Evolutionary conservation across 1,140 invertebrate species (phyloP), one percentile per base, ranked within the genome.

Genomic region (Parapsyche elsis): DNA sequence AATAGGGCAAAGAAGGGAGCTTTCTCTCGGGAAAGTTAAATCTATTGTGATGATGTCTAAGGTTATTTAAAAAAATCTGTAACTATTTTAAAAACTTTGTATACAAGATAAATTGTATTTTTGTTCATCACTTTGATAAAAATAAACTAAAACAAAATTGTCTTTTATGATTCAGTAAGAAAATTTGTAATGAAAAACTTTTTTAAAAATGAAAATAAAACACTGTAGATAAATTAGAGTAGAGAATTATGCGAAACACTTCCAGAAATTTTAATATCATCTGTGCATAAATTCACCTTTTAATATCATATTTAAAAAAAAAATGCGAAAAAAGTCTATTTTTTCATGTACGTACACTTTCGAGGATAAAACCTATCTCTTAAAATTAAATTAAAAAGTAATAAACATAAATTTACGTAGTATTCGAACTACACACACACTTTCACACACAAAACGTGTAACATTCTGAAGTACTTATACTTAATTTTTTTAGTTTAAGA

Each of bases 211-310:
- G 71, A 74, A 74, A 38, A 74, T 74, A 49, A 75, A 75, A 77
- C 64, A 53, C 76, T 79, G 79, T 78, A 81, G 75, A 79, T 79
- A 81, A 78, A 23, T 81, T 78, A 71, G 57, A 77, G 75, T 77
- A 77, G 75, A 49, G 44, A 53, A 77, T 57, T 71, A 81, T 81
- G 67, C n/a, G 24, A 77, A 80, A 83, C 76, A 79, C 80, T 83
- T 81, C 57, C 76, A 79, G 74, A 80, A 78, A 80, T 78, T 82
- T 82, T 23, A 23, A 76, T 61, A 79, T 83, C 81, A 83, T 83
- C 76, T 83, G 79, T 80, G 79, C 81, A 83, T 83, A 81, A 81
- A 76, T 76, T 77, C 81, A 83, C 81, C 74, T 83, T 83, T 82
- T 53, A 74, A 83, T 79, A 81, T 83, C 79, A 83, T 83, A 49